Conservation (phyloP, 2,113 vertebrate species). For the Neodon shergylaensis region DNA sequence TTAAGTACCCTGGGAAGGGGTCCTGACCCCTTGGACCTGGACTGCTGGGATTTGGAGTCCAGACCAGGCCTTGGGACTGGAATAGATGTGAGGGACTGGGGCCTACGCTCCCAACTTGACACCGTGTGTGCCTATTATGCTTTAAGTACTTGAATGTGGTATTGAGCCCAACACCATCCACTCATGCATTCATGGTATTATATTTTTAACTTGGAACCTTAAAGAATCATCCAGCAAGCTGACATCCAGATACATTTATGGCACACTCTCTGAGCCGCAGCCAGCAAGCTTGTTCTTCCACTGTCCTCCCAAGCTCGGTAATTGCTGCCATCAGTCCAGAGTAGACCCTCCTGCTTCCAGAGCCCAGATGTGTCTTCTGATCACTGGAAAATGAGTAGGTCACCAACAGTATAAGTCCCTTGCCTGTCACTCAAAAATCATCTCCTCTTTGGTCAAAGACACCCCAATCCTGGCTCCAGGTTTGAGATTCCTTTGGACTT, state of each 20-base stretch:
- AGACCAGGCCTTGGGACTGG: too few species aligned
- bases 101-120: too few species aligned
- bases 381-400: too few species aligned
- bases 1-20: too few species aligned
- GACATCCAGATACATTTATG: background rate
- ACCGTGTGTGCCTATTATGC: background rate
- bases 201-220: constrained; percentile 16
- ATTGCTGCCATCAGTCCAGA: constrained; percentile 74
- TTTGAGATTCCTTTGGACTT: too few species aligned
- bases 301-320: constrained; percentile 8
- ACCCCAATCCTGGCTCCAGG: too few species aligned
- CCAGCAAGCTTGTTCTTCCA: background rate
- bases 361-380: background rate
- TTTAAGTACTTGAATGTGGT: background rate
- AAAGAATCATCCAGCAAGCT: constrained; percentile 24
- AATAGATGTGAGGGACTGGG: too few species aligned
- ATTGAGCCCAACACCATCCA: background rate
- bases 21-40: too few species aligned
- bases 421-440: too few species aligned
- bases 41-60: too few species aligned
- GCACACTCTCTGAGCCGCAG: background rate
- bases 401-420: too few species aligned
- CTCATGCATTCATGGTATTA: background rate
- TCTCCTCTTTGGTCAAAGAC: too few species aligned
- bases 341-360: constrained; percentile 35